Evolutionary conservation across 2,888 invertebrate genomes (phyloP).

Genomic region (Stenchaetothrips biformis): DNA sequence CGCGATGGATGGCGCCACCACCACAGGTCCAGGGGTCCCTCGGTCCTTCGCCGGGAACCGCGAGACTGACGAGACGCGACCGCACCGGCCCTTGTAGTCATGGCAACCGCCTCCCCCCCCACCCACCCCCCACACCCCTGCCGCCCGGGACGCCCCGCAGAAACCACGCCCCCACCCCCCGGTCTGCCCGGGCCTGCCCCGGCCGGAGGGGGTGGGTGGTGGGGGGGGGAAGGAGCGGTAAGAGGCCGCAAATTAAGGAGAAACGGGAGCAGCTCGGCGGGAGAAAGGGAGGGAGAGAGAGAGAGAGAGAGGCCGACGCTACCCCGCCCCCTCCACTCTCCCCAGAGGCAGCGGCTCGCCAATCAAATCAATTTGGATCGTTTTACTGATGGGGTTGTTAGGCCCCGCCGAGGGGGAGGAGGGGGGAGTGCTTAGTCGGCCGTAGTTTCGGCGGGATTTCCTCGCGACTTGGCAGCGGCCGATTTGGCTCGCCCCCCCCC

Average conservation of each 20-base stretch:
- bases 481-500: background rate
- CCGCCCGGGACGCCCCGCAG: constrained; percentile 42
- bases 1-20: no score
- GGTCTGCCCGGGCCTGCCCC: background rate
- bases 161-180: constrained; percentile 31
- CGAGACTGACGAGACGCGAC: background rate
- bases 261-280: constrained; percentile 29
- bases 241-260: constrained; percentile 37
- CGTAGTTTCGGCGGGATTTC: background rate
- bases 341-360: background rate
- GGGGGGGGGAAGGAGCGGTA: constrained; percentile 37
- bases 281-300: background rate
- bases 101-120: background rate
- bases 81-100: background rate
- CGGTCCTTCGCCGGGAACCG: no score
- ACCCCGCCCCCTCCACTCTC: constrained; percentile 29
- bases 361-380: constrained; percentile 25
- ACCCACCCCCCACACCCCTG: constrained; percentile 20
- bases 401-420: background rate
- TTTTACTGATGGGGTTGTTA: constrained; percentile 23
- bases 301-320: background rate
- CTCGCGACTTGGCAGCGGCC: background rate
- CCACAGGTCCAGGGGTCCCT: no score
- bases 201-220: background rate
- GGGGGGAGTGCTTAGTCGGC: background rate